phyloP scores from a whole-genome alignment of 2,888 invertebrate species.

The Eurytoma adleriae region DNA sequence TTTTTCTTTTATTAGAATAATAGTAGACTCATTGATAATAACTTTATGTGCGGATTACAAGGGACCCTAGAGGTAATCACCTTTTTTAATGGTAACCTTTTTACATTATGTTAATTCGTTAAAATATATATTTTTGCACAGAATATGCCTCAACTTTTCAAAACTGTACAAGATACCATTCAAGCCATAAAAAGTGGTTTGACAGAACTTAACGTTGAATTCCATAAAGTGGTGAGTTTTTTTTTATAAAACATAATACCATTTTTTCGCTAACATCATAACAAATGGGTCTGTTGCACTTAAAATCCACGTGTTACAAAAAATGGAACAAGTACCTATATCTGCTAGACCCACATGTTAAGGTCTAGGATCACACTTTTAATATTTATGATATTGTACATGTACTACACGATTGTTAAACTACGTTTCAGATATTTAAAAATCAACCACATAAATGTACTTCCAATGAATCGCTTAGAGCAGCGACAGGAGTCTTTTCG shows the following conservation, averaged over 20 bases:
- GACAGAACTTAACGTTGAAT: slow-evolving; percentile 62
- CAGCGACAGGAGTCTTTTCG: slow-evolving; percentile 61
- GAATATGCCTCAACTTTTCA: slow-evolving; percentile 64
- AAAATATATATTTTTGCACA: slow-evolving; percentile 48
- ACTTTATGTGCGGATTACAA: slow-evolving; percentile 21
- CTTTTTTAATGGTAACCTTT: slow-evolving; percentile 16
- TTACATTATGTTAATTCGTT: neutral
- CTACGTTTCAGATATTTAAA: slow-evolving; percentile 61
- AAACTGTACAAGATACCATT: slow-evolving; percentile 64
- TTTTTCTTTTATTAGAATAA: slow-evolving; percentile 31
- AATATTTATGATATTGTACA: neutral
- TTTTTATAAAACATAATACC: neutral
- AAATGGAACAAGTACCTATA: too few species aligned
- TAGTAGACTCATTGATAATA: slow-evolving; percentile 4
- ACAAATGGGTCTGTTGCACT: too few species aligned
- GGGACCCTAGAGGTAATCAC: slow-evolving; percentile 31
- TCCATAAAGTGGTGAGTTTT: slow-evolving; percentile 62
- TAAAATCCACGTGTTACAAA: too few species aligned
- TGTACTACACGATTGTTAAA: neutral
- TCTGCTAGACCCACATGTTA: too few species aligned
- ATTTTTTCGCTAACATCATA: too few species aligned
- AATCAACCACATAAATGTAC: slow-evolving; percentile 54
- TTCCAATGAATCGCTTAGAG: slow-evolving; percentile 55
- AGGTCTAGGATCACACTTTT: too few species aligned
- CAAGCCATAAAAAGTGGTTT: slow-evolving; percentile 63